Base-by-base conservation (phyloP, 2,888 invertebrate species). In the Chalcosyrphus nemorum region DNA sequence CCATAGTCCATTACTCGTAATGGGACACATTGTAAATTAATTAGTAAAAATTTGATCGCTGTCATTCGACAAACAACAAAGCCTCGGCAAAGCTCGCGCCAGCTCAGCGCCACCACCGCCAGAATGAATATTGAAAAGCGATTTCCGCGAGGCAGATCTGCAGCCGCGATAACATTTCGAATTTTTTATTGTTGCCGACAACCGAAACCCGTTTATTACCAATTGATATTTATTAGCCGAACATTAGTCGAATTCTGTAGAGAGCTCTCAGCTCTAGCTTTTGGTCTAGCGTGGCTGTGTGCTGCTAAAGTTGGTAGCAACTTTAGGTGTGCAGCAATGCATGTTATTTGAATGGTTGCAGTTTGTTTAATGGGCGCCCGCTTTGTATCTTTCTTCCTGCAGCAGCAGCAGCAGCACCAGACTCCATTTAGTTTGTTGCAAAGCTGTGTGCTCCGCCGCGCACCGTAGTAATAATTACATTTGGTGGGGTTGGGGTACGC, bases 1-100 rank as follows among this genome's bases (percentile, higher is more conserved):
- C 41, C 65, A 52, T 29, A 65, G 59, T 65, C 84, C 68, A 75
- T 84, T 84, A 80, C 65, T 57, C 68, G 70, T 84, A 84, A 84
- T 84, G 80, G 84, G 80, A 84, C 84, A 84, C 84, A 84, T 84
- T 84, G 84, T 84, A 80, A 80, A 84, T 84, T 84, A 84, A 84
- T 84, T 84, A 84, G 84, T 80, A 70, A 84, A 84, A 80, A 84
- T 84, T 84, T 84, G 84, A 84, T 84, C 74, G 78, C 80, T 84
- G 80, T 84, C 84, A 84, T 80, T 84, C 27, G 29, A 41, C 27
- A 61, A 70, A 45, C 54, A 68, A 45, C 61, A 74, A 81, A 65
- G 41, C 56, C 45, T 11, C 38, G 13, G 38, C 13, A 63, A 13
- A 35, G 50, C 41, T 68, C 59, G 32, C 43, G 57, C 75, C 56